A percentile compares a stretch with the other conserved stretches of the same genome.
These are phyloP conservation scores for Callionymus lyra DNA, from an alignment of 2,113 vertebrate genomes.

Conservation along the genomic window DNA sequence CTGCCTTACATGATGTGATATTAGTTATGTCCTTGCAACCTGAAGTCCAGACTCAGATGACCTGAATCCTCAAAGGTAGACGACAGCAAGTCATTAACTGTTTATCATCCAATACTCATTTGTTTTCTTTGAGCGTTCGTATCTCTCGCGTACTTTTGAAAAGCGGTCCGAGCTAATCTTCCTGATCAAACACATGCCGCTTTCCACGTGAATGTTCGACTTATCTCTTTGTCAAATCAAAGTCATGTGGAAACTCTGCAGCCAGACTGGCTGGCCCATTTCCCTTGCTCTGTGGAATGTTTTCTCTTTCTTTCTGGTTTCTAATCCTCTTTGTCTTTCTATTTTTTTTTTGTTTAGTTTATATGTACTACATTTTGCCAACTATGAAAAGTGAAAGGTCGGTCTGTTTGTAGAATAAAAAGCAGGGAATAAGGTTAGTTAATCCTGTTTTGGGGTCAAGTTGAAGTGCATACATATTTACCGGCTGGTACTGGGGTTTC, in stretches of 20 bases:
- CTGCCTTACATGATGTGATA: too few relatives aligned
- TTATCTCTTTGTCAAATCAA: conserved; percentile 58
- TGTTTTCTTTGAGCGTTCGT: neutral
- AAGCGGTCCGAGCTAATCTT: conserved; percentile 6
- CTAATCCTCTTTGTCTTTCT: conserved; percentile 14
- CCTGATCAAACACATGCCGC: conserved; percentile 10
- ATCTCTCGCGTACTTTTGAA: conserved; percentile 7
- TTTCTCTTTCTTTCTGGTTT: conserved; percentile 15
- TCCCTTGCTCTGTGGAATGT: conserved; percentile 42
- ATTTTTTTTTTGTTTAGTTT: conserved; percentile 9
- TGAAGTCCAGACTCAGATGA: neutral
- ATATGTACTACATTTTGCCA: conserved; percentile 14
- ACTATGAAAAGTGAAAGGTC: conserved; percentile 19
- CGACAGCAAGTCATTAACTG: neutral
- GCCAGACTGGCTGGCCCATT: conserved; percentile 49
- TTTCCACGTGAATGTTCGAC: conserved; percentile 36
- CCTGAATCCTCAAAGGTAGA: neutral
- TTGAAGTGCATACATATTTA: conserved; percentile 38
- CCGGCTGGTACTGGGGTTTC: conserved; percentile 52
- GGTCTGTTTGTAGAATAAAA: conserved; percentile 37
- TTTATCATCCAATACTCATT: neutral
- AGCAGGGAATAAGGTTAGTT: conserved; percentile 35
- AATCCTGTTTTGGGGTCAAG: conserved; percentile 60
- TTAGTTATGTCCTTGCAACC: too few relatives aligned
- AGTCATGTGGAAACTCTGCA: conserved; percentile 49